phyloP scores from a whole-genome alignment of 2,888 invertebrate species.

The Nomada ruficornis region DNA sequence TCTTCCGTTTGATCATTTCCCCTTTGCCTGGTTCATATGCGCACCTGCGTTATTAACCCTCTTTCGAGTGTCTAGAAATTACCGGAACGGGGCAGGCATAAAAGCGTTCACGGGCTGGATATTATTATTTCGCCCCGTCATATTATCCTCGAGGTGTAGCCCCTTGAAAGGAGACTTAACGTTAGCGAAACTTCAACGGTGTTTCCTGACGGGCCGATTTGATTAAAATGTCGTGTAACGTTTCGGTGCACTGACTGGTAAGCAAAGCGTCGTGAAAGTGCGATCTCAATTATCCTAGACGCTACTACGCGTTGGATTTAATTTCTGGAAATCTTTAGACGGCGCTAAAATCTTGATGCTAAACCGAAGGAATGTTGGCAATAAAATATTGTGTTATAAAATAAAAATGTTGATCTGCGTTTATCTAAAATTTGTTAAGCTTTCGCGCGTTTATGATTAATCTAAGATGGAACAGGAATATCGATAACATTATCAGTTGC shows the following conservation, averaged over 20 bases:
- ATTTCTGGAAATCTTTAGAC: slow-evolving; percentile 17
- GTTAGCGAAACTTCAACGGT: slow-evolving; percentile 12
- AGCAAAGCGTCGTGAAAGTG: slow-evolving; percentile 4
- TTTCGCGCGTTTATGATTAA: no score
- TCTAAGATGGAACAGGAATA: no score
- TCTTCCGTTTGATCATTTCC: neutral
- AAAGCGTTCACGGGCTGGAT: slow-evolving; percentile 45
- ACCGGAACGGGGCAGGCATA: slow-evolving; percentile 30
- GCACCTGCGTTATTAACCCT: slow-evolving; percentile 55
- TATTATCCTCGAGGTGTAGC: slow-evolving; percentile 11
- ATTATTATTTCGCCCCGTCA: slow-evolving; percentile 45
- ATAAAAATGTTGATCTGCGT: no score
- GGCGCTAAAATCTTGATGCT: no score
- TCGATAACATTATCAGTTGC: neutral
- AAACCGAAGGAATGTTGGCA: no score
- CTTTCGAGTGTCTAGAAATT: slow-evolving; percentile 37
- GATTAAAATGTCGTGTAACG: slow-evolving; percentile 29
- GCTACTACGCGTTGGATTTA: neutral
- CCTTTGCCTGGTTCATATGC: neutral
- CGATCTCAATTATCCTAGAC: slow-evolving; percentile 18
- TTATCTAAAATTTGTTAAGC: no score
- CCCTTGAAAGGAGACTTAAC: slow-evolving; percentile 15
- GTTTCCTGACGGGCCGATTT: slow-evolving; percentile 22
- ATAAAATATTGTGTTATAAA: no score
- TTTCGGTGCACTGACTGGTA: slow-evolving; percentile 5